Base-by-base conservation (phyloP, 2,797 vertebrate genomes). In the Fundulus diaphanus region DNA sequence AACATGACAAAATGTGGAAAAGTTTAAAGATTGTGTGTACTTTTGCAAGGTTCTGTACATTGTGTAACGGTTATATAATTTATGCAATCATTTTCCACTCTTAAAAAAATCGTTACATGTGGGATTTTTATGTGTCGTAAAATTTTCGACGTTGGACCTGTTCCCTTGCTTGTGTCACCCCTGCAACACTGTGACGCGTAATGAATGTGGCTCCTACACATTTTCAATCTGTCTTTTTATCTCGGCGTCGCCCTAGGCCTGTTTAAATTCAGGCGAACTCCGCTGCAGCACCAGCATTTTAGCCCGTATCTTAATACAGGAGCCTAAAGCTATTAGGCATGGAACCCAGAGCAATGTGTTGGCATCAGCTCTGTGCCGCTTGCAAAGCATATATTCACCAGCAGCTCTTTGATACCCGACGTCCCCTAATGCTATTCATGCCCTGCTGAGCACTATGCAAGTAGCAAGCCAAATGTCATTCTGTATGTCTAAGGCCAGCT, bases 391-490 rank as follows among this genome's bases (percentile, higher is more conserved):
- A 68, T 82, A 82, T 86, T 70, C 72, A 15, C 75, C 52, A 74
- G 74, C 57, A 37, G 11, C 54, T 82, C 82, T 89, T 82, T 91
- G 90, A 85, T 89, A 88, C 85, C 85, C 69, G 81, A 80, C 61
- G 68, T 80, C 73, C 72, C 40, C 70, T 88, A 87, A 92, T 90
- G 84, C 89, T 86, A 81, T 92, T 92, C 90, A 90, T 73, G 87
- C 87, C 86, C 79, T 70, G 52, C 89, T 85, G 91, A 91, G 89
- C 89, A 73, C 81, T 72, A 35, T 73, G 85, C 74, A 80, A 79
- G 82, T 80, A 79, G 72, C 82, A 77, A 84, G 82, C 88, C 80
- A 89, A 88, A 92, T 92, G 88, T 81, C 86, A 87, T 91, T 90
- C 84, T 86, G 85, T 91, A 84, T 81, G 87, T 91, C 87, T 87